Evolutionary conservation across 2,888 invertebrate species (phyloP).

Genomic region (Plagodis pulveraria): DNA sequence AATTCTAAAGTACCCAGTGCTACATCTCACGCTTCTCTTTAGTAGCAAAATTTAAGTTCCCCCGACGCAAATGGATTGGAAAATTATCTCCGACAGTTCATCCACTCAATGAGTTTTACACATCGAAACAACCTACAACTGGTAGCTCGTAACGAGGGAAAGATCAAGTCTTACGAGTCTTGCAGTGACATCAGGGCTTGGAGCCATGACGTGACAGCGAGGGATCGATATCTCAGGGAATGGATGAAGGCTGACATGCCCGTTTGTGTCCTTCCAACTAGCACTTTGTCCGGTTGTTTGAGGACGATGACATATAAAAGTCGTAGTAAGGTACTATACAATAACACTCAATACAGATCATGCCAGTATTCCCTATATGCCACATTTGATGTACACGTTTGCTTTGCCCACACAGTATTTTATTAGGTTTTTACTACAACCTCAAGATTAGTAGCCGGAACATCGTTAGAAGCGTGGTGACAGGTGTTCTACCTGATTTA

Average conservation of each 20-base stretch:
- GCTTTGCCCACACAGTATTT: no score
- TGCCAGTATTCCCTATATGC: not conserved
- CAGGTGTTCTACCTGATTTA: no score
- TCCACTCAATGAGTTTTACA: slow-evolving; percentile 64
- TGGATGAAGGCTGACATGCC: slow-evolving; percentile 77
- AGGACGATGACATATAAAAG: slow-evolving; percentile 62
- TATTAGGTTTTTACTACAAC: no score
- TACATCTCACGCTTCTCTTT: slow-evolving; percentile 29
- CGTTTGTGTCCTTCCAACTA: slow-evolving; percentile 58
- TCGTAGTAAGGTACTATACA: slow-evolving; percentile 54
- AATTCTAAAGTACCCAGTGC: not conserved
- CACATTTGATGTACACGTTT: no score
- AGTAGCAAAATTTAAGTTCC: slow-evolving; percentile 56
- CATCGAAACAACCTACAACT: slow-evolving; percentile 47
- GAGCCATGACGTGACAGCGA: slow-evolving; percentile 71
- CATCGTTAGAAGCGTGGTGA: no score
- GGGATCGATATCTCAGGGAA: slow-evolving; percentile 68
- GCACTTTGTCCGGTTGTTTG: slow-evolving; percentile 53
- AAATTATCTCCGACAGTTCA: slow-evolving; percentile 30
- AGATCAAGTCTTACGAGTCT: slow-evolving; percentile 81
- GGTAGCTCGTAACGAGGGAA: slow-evolving; percentile 78
- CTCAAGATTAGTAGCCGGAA: no score
- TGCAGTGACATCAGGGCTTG: slow-evolving; percentile 83
- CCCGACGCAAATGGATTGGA: slow-evolving; percentile 44
- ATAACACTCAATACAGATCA: not conserved